A percentile compares a stretch with the other conserved stretches of the same genome.
Evolutionary conservation across 2,888 invertebrate genomes (phyloP).

Genomic region (Cotesia congregata): DNA sequence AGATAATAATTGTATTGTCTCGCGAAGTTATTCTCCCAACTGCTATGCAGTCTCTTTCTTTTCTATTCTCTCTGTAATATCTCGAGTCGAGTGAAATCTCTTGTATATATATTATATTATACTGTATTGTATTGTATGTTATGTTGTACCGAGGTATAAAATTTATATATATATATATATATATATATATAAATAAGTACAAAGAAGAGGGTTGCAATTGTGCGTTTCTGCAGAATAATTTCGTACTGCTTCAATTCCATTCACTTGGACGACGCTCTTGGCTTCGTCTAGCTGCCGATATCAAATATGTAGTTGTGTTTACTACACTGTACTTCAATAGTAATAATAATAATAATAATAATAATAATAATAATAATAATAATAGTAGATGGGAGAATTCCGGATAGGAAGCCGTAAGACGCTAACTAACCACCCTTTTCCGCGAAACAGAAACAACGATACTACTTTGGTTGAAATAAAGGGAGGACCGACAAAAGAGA

Average conservation of each 20-base stretch:
- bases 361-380: too few species aligned
- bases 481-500: constrained; percentile 16
- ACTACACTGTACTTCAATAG: too few species aligned
- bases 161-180: not conserved
- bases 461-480: constrained; percentile 17
- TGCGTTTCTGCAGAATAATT: constrained; percentile 2
- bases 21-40: not conserved
- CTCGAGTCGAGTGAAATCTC: not conserved
- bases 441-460: constrained; percentile 16
- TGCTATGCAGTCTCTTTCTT: not conserved
- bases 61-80: constrained; percentile 9
- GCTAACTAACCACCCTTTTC: constrained; percentile 35
- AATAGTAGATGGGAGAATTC: too few species aligned
- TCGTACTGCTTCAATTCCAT: not conserved
- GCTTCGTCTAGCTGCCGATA: constrained; percentile 8
- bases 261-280: not conserved
- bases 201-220: constrained; percentile 34
- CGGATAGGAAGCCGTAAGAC: constrained; percentile 24
- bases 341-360: too few species aligned
- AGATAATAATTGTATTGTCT: constrained; percentile 44
- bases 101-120: too few species aligned
- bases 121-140: too few species aligned
- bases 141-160: too few species aligned
- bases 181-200: not conserved
- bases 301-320: constrained; percentile 2